Evolutionary conservation across 2,888 invertebrate species (phyloP), one percentile per base, ranked within the genome.

Genomic region (Agelastica alni): DNA sequence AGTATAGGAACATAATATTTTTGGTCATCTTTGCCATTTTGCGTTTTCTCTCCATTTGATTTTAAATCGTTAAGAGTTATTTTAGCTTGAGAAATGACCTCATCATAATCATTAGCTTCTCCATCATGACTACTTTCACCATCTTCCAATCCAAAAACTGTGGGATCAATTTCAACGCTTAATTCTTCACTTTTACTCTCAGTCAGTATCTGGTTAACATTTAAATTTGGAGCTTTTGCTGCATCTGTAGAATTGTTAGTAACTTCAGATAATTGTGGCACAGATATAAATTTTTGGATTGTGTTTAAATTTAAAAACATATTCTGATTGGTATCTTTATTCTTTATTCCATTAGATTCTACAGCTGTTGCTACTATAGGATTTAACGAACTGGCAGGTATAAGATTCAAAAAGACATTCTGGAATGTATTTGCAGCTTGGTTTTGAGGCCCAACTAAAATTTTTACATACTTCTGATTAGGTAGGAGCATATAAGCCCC

Each of bases 151-250:
- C 63, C 62, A 56, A 72, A 75, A 48, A 70, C 69, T 6, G 69
- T 70, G 1, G 76, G 76, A 56, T 76, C 75, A 18, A 75, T 69
- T 67, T 76, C 76, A 1, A 75, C 71, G 55, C 76, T 76, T 14
- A 76, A 61, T 58, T 76, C 76, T 60, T 76, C 76, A 7, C 70
- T 70, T 60, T 74, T 74, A 3, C 60, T 66, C 49, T 72, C 70
- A 4, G 65, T 71, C 30, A 72, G 53, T 3, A 72, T 53, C 52
- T 69, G 63, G 52, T 61, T 66, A n/a, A 71, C 67, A 43, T 64
- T 69, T 9, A 65, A 36, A 51, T 67, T 64, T 12, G 36, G 36
- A n/a, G 53, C 56, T 18, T 63, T 62, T 6, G 34, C 34, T 4
- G 48, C 1, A n/a, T 60, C 58, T 1, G 42, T 26, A 5, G 10